Conservation (phyloP, 2,888 invertebrate genomes). For the Shargacucullia verbasci region DNA sequence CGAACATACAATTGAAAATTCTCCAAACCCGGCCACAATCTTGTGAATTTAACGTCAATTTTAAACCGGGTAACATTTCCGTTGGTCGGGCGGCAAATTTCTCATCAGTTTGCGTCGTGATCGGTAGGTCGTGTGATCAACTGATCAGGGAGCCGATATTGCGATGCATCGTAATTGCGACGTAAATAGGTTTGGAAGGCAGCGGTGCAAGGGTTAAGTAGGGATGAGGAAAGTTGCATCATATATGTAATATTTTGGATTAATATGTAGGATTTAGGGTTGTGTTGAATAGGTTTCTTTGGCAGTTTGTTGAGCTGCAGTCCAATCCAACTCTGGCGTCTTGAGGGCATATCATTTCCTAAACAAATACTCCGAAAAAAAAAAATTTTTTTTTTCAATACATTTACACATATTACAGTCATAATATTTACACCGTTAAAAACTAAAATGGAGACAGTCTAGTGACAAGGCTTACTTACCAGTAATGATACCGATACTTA, state of each 20-base stretch:
- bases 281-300: too few species aligned
- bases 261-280: neutral
- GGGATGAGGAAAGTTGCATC: conserved; percentile 9
- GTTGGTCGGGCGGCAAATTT: conserved; percentile 82
- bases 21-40: conserved; percentile 27
- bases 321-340: too few species aligned
- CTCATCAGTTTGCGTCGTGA: conserved; percentile 71
- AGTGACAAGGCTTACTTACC: too few species aligned
- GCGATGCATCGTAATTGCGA: conserved; percentile 62
- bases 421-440: too few species aligned
- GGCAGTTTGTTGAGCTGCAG: too few species aligned
- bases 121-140: conserved; percentile 65
- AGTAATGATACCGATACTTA: too few species aligned
- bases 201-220: conserved; percentile 19
- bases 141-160: conserved; percentile 47
- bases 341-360: too few species aligned
- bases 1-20: conserved; percentile 16
- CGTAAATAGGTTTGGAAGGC: conserved; percentile 48
- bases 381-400: too few species aligned
- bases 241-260: conserved; percentile 10
- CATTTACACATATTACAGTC: too few species aligned
- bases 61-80: conserved; percentile 66
- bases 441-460: too few species aligned
- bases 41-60: conserved; percentile 50
- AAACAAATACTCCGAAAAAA: too few species aligned